Evolutionary conservation across 1,140 invertebrate genomes (phyloP).

Genomic region (Leptopilina clavipes): DNA sequence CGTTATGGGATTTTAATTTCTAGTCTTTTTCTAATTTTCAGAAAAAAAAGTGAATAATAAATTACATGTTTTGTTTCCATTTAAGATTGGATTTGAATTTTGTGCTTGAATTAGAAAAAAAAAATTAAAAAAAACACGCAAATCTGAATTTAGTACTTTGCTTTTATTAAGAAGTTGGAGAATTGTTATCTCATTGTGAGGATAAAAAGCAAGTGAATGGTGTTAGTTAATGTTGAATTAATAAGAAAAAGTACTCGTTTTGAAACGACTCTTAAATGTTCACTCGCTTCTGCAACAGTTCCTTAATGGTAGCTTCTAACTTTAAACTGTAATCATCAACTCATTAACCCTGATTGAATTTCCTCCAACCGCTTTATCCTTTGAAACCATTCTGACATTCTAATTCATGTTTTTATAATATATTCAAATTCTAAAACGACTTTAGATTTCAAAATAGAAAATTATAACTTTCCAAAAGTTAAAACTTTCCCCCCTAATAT

Average conservation of each 20-base stretch:
- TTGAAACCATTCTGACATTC: neutral
- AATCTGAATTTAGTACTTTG: neutral
- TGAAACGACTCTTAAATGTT: slow-evolving; percentile 24
- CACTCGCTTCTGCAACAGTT: neutral
- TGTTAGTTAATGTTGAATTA: slow-evolving; percentile 14
- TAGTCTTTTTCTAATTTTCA: no score
- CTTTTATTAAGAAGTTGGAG: neutral
- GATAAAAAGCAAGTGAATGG: neutral
- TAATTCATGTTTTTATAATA: neutral
- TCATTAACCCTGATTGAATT: slow-evolving; percentile 19
- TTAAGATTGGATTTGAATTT: no score
- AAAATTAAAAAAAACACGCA: no score
- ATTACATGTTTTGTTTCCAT: no score
- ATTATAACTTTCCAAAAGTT: neutral
- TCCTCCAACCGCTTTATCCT: neutral
- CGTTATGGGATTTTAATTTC: no score
- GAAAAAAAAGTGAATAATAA: no score
- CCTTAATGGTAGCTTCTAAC: slow-evolving; percentile 11
- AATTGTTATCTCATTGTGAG: neutral
- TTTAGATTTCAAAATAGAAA: neutral
- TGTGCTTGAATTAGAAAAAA: no score
- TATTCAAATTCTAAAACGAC: neutral
- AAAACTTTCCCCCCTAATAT: neutral
- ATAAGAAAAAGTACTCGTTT: neutral
- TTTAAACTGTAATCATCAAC: slow-evolving; percentile 16